These are phyloP conservation scores for Caenorhabditis virilis DNA, from an alignment of 2,888 invertebrate genomes.

Conservation along the genomic window DNA sequence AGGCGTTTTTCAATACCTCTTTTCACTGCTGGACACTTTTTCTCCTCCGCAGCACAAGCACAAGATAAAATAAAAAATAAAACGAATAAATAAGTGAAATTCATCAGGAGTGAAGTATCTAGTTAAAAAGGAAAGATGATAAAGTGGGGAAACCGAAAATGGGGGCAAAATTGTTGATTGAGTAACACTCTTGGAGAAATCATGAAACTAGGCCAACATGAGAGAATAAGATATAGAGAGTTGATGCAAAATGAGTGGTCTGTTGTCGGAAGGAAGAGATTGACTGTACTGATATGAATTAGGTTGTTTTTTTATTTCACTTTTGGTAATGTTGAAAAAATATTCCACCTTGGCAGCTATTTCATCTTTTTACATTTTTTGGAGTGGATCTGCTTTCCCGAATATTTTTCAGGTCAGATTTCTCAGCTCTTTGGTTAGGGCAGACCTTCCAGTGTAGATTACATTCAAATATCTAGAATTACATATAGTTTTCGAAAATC, in stretches of 20 bases:
- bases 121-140: background rate
- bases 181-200: constrained; percentile 14
- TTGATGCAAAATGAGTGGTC: no score
- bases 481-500: no score
- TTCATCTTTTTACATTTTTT: no score
- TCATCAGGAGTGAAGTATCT: background rate
- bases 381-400: no score
- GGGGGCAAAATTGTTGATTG: constrained; percentile 19
- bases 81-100: background rate
- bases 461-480: no score
- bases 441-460: no score
- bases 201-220: constrained; percentile 30
- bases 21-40: constrained; percentile 26
- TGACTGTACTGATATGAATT: background rate
- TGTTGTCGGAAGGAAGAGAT: background rate
- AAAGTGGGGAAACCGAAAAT: background rate
- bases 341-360: no score
- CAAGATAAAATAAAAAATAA: constrained; percentile 1
- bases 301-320: background rate
- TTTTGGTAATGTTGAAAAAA: constrained; percentile 1
- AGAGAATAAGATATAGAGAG: constrained; percentile 1
- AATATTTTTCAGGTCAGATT: no score
- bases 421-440: no score
- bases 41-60: constrained; percentile 8
- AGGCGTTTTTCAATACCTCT: constrained; percentile 8